Evolutionary conservation across 2,797 vertebrate genomes (phyloP).

Genomic region (Lagocephalus sceleratus): DNA sequence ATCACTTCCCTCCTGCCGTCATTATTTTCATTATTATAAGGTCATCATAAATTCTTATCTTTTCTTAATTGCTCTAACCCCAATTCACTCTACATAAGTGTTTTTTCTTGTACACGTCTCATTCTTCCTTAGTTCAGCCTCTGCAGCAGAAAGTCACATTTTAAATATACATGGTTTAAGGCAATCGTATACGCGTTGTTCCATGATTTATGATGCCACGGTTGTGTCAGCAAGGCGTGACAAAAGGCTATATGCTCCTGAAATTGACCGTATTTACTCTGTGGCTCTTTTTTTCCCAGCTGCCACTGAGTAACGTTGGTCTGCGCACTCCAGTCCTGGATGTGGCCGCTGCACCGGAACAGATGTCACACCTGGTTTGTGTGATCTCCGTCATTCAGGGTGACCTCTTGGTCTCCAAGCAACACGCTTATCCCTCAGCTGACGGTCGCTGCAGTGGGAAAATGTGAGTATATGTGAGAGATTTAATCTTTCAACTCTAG

Average conservation of each 20-base stretch:
- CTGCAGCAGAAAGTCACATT: neutral
- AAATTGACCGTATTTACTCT: slow-evolving; percentile 32
- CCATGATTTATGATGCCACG: neutral
- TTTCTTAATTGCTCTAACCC: no score
- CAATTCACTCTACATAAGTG: no score
- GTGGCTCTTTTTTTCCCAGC: slow-evolving; percentile 28
- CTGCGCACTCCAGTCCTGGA: slow-evolving; percentile 52
- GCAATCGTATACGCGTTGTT: neutral
- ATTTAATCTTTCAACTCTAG: neutral
- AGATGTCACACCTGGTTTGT: slow-evolving; percentile 76
- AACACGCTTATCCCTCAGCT: slow-evolving; percentile 56
- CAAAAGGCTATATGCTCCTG: slow-evolving; percentile 8
- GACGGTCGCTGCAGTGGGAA: slow-evolving; percentile 38
- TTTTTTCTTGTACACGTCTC: no score
- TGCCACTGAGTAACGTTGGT: slow-evolving; percentile 32
- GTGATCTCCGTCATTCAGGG: slow-evolving; percentile 61
- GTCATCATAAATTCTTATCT: no score
- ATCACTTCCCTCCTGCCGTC: no score
- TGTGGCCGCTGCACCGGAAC: slow-evolving; percentile 54
- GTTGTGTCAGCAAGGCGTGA: slow-evolving; percentile 5
- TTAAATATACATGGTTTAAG: neutral
- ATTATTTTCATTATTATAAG: no score
- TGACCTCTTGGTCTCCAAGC: slow-evolving; percentile 69
- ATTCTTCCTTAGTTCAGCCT: neutral
- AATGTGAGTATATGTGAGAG: neutral